Evolutionary conservation across 2,113 vertebrate species (phyloP).

Genomic region (Pardalotus punctatus): DNA sequence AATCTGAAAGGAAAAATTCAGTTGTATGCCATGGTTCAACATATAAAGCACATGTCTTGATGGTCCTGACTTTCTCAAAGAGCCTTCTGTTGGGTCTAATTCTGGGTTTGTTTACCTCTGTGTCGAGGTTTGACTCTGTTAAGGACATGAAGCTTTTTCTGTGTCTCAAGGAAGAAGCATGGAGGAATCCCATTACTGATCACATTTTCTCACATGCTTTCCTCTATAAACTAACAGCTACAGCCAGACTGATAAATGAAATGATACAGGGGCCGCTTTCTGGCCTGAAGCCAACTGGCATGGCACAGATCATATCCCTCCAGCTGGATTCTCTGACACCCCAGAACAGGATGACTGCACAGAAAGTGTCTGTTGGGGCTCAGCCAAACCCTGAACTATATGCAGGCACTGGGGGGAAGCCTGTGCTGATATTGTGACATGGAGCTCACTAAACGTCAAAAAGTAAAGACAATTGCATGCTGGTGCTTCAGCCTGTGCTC

Average conservation of each 20-base stretch:
- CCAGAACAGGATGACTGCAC: background rate
- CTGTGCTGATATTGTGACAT: accelerated
- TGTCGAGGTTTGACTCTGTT: too few relatives aligned
- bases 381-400: background rate
- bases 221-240: background rate
- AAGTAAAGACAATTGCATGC: background rate
- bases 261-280: background rate
- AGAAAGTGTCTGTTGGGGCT: background rate
- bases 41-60: background rate
- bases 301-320: background rate
- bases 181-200: background rate
- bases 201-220: background rate
- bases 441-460: background rate
- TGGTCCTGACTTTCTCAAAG: background rate
- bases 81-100: background rate
- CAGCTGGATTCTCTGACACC: background rate
- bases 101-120: background rate
- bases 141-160: background rate
- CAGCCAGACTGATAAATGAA: background rate
- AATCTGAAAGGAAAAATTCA: background rate
- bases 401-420: background rate
- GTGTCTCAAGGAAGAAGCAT: background rate
- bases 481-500: background rate
- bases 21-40: background rate
- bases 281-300: background rate